These are phyloP conservation scores for Lasius fuliginosus DNA, from an alignment of 2,888 invertebrate genomes.

Conservation along the genomic window DNA sequence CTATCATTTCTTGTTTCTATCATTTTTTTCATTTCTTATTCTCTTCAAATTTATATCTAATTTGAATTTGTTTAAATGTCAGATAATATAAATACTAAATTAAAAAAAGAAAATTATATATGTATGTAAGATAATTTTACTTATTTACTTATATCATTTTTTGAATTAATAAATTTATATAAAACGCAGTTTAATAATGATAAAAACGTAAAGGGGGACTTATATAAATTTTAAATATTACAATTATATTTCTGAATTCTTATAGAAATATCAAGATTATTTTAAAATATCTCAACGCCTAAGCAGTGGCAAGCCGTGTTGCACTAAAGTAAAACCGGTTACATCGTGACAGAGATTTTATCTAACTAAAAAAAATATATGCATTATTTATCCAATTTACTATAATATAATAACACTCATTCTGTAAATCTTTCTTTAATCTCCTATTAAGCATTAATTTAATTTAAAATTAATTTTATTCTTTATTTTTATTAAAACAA, in stretches of 20 bases:
- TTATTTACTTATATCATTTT: background rate
- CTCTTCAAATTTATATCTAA: slow-evolving; percentile 4
- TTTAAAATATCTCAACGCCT: slow-evolving; percentile 58
- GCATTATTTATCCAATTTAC: background rate
- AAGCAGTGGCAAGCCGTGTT: slow-evolving; percentile 60
- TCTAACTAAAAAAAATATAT: background rate
- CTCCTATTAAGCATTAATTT: background rate
- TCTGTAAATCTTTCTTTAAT: background rate
- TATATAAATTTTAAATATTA: background rate
- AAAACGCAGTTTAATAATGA: background rate
- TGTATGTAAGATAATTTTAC: background rate
- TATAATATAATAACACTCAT: background rate
- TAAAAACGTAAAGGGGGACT: background rate
- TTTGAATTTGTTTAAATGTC: background rate
- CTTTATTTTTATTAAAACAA: background rate
- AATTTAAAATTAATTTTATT: slow-evolving; percentile 11
- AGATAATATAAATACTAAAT: background rate
- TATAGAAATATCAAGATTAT: background rate
- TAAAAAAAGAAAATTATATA: background rate
- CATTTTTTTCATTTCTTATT: background rate
- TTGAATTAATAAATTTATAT: background rate
- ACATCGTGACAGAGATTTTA: background rate
- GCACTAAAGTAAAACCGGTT: slow-evolving; percentile 58
- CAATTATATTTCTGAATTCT: background rate
- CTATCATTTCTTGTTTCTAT: too few relatives aligned